Evolutionary conservation across 2,797 vertebrate genomes (phyloP).

Genomic region (Heliangelus exortis): DNA sequence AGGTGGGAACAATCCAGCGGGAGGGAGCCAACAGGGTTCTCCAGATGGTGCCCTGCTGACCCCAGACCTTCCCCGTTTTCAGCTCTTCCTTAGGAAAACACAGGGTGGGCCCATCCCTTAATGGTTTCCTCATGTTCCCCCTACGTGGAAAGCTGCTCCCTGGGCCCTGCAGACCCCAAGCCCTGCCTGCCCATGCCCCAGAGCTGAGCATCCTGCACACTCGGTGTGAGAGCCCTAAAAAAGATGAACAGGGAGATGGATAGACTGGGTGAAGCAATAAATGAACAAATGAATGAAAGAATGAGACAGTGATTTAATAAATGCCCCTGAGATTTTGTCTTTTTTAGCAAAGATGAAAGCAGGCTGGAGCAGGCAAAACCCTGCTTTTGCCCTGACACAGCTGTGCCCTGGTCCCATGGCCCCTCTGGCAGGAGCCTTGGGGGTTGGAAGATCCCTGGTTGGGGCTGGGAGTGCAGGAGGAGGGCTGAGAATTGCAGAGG

Average conservation of each 20-base stretch:
- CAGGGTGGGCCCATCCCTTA: not conserved
- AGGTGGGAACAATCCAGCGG: not conserved
- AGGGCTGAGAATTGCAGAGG: not conserved
- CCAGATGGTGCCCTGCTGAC: conserved; percentile 60
- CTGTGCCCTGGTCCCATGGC: not conserved
- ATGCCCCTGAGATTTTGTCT: not conserved
- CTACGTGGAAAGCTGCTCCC: not conserved
- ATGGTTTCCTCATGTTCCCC: conserved; percentile 67
- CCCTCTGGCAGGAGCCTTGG: not conserved
- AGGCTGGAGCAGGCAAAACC: not conserved
- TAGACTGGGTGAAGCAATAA: not conserved
- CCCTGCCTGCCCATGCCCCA: too few species aligned
- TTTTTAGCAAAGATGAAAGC: not conserved
- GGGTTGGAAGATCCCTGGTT: not conserved
- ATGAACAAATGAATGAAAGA: not conserved
- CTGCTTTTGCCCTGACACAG: not conserved
- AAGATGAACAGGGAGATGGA: not conserved
- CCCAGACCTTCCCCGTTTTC: conserved; percentile 29
- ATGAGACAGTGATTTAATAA: not conserved
- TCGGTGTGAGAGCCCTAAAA: not conserved
- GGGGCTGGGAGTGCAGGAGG: not conserved
- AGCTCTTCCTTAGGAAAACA: conserved; percentile 67
- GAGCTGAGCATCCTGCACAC: not conserved
- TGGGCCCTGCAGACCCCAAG: not conserved
- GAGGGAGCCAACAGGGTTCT: not conserved